phyloP scores from a whole-genome alignment of 1,140 invertebrate genomes.

The Parasteatoda tepidariorum region DNA sequence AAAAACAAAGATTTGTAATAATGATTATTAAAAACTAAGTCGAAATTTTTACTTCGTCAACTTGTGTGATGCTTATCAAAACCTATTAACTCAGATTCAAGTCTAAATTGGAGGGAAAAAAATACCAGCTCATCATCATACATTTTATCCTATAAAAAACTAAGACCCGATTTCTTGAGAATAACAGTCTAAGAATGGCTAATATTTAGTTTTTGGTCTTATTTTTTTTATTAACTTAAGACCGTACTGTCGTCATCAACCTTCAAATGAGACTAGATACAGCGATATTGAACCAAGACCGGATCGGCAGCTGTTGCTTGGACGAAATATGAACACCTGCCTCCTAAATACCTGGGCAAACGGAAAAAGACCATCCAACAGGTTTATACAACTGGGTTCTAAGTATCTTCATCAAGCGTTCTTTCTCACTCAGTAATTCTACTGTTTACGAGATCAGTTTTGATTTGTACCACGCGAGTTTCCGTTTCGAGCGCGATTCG shows the following conservation, averaged over 20 bases:
- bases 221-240: too few species aligned
- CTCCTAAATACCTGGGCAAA: constrained; percentile 39
- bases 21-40: too few species aligned
- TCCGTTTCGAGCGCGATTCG: neutral
- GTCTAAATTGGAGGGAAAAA: too few species aligned
- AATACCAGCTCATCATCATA: too few species aligned
- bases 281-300: neutral
- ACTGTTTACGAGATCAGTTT: neutral
- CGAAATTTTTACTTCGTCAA: too few species aligned
- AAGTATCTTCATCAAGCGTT: constrained; percentile 16
- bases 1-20: too few species aligned
- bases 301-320: neutral
- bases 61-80: too few species aligned
- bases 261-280: neutral
- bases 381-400: constrained; percentile 45
- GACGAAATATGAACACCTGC: constrained; percentile 28
- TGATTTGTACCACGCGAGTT: neutral
- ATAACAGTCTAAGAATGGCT: too few species aligned
- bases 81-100: too few species aligned
- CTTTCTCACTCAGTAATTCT: neutral
- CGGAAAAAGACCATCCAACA: constrained; percentile 8
- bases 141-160: too few species aligned
- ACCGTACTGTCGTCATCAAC: neutral
- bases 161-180: too few species aligned
- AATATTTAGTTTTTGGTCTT: too few species aligned